These are phyloP conservation scores for Cotesia chilonis DNA, from an alignment of 1,140 invertebrate genomes.

Conservation along the genomic window DNA sequence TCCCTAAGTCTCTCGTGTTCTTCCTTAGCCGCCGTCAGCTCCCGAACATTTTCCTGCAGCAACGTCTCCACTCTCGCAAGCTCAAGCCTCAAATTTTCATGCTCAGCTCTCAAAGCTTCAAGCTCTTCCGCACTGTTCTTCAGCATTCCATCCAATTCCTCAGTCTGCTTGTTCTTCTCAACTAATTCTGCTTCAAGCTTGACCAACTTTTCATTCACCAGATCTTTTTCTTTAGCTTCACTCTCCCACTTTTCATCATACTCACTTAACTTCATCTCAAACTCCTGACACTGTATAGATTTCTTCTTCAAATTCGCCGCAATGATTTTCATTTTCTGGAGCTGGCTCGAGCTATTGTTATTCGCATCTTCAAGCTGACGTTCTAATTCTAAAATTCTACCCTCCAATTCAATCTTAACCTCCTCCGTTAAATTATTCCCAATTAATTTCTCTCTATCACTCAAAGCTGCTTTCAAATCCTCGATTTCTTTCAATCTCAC, in stretches of 20 bases:
- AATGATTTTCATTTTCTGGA: conserved; percentile 81
- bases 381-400: conserved; percentile 51
- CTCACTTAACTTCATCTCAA: conserved; percentile 64
- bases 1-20: not conserved
- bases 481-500: conserved; percentile 43
- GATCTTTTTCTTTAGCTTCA: conserved; percentile 50
- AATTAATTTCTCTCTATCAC: conserved; percentile 44
- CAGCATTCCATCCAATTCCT: not conserved
- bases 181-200: conserved; percentile 1
- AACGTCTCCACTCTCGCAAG: not conserved
- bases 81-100: not conserved
- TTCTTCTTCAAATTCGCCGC: conserved; percentile 80
- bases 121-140: not conserved
- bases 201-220: not conserved
- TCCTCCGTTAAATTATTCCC: conserved; percentile 46
- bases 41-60: not conserved
- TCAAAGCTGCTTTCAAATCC: conserved; percentile 40
- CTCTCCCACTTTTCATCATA: conserved; percentile 50
- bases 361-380: conserved; percentile 46
- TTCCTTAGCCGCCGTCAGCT: not conserved
- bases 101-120: not conserved
- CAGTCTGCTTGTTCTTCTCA: not conserved
- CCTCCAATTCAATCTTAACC: conserved; percentile 44
- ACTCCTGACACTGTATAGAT: conserved; percentile 69
- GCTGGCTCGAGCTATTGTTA: conserved; percentile 49